These are phyloP conservation scores for Sorex araneus DNA, from an alignment of 2,113 vertebrate genomes.

Conservation along the genomic window DNA sequence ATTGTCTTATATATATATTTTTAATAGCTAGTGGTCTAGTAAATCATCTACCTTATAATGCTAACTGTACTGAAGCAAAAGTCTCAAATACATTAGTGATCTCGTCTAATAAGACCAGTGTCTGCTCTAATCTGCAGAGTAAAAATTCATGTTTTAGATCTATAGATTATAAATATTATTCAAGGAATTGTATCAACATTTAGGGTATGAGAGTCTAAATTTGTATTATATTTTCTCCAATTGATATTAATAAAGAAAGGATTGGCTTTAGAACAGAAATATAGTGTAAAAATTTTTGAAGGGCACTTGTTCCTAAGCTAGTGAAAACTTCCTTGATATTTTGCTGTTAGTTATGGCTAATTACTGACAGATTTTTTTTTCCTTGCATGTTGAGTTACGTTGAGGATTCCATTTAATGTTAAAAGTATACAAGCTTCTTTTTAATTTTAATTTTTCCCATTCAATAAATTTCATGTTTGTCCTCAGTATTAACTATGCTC, in stretches of 20 bases:
- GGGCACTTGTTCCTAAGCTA: not conserved
- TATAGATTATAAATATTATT: not conserved
- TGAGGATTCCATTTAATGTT: conserved; percentile 34
- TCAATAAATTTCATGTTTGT: conserved; percentile 51
- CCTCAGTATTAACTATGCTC: conserved; percentile 18
- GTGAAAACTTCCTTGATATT: conserved; percentile 41
- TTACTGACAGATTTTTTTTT: conserved; percentile 36
- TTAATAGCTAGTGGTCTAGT: conserved; percentile 4
- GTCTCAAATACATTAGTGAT: conserved; percentile 8
- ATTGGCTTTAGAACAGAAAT: conserved; percentile 11
- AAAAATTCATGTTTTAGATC: conserved; percentile 12
- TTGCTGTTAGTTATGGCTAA: conserved; percentile 38
- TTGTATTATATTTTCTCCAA: conserved; percentile 36
- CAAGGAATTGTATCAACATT: not conserved
- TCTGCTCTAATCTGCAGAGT: conserved; percentile 39
- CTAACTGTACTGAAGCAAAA: no score
- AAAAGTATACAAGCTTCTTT: not conserved
- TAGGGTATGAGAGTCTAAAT: conserved; percentile 17
- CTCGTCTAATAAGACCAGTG: not conserved
- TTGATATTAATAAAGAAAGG: conserved; percentile 16
- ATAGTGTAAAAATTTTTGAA: conserved; percentile 1
- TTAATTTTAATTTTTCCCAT: conserved; percentile 41
- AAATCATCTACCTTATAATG: not conserved
- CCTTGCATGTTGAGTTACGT: conserved; percentile 46
- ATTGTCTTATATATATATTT: conserved; percentile 5